Evolutionary conservation across 2,888 invertebrate genomes (phyloP).

Genomic region (Pyralis farinalis): DNA sequence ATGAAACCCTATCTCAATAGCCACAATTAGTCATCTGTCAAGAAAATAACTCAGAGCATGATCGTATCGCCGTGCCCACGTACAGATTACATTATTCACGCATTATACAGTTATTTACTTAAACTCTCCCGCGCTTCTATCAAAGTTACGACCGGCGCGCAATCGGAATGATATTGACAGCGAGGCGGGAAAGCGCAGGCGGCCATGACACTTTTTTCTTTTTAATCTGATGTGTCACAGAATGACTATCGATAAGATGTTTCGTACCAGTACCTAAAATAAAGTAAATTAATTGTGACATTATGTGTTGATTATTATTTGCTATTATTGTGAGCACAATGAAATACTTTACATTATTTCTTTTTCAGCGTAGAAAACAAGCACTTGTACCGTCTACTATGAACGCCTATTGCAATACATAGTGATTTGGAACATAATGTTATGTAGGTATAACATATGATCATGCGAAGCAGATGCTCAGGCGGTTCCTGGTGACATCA

Average conservation of each 20-base stretch:
- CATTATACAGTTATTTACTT: conserved; percentile 38
- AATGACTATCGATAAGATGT: conserved; percentile 28
- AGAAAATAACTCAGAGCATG: conserved; percentile 23
- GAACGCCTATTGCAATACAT: too few relatives aligned
- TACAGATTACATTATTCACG: conserved; percentile 35
- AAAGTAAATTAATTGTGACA: too few relatives aligned
- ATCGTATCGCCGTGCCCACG: conserved; percentile 24
- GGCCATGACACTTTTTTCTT: conserved; percentile 52
- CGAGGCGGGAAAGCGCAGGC: conserved; percentile 51
- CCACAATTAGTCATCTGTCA: conserved; percentile 8
- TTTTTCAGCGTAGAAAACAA: too few relatives aligned
- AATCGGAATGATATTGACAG: conserved; percentile 52
- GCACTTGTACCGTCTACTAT: too few relatives aligned
- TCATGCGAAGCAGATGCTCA: too few relatives aligned
- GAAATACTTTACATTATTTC: too few relatives aligned
- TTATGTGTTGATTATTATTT: too few relatives aligned
- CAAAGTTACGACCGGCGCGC: conserved; percentile 34
- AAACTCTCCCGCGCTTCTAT: conserved; percentile 34
- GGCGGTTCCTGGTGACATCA: too few relatives aligned
- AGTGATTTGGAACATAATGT: too few relatives aligned
- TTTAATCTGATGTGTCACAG: conserved; percentile 47
- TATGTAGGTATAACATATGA: too few relatives aligned
- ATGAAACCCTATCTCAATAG: conserved; percentile 7
- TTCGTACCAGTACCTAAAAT: conserved; percentile 39
- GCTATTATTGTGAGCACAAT: too few relatives aligned